A percentile compares a stretch with the other conserved stretches of the same genome.
These are phyloP conservation scores for Hydractinia symbiolongicarpus DNA, from an alignment of 30 jellyfish, hydroid and myxozoan genomes.

Conservation along the genomic window DNA sequence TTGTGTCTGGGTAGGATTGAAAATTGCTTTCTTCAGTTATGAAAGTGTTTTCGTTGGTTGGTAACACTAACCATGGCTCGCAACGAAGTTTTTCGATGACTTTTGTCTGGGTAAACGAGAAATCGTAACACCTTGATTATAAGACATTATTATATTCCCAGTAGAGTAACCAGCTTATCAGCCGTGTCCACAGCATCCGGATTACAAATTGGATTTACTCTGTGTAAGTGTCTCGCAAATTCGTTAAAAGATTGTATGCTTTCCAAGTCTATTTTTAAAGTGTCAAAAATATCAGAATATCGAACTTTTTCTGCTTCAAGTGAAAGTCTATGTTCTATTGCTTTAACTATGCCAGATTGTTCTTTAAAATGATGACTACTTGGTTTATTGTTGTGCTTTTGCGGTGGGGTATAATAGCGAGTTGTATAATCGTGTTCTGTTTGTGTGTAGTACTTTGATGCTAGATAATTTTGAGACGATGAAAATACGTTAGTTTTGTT, in stretches of 20 bases:
- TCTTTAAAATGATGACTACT: not conserved
- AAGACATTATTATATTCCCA: constrained; percentile 1
- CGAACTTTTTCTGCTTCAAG: constrained; percentile 9
- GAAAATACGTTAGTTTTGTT: too few species aligned
- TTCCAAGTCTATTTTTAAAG: constrained; percentile 8
- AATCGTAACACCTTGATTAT: too few species aligned
- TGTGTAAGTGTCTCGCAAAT: constrained; percentile 8
- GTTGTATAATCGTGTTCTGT: constrained; percentile 4
- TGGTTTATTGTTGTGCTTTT: not conserved
- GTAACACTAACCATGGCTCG: too few species aligned
- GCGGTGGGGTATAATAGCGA: not conserved
- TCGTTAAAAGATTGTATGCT: constrained; percentile 28
- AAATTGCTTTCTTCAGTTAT: too few species aligned
- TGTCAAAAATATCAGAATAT: not conserved
- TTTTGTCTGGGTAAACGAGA: too few species aligned
- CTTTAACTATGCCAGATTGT: not conserved
- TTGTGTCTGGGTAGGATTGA: too few species aligned
- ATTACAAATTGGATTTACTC: constrained; percentile 16
- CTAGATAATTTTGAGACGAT: too few species aligned
- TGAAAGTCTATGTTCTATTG: not conserved
- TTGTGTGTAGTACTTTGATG: not conserved
- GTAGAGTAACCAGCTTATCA: constrained; percentile 1
- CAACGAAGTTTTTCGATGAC: too few species aligned
- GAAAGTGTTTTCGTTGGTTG: too few species aligned
- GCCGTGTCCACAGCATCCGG: constrained; percentile 30